Conservation (phyloP, 2,797 vertebrate genomes). For the Acestrorhynchus altus region DNA sequence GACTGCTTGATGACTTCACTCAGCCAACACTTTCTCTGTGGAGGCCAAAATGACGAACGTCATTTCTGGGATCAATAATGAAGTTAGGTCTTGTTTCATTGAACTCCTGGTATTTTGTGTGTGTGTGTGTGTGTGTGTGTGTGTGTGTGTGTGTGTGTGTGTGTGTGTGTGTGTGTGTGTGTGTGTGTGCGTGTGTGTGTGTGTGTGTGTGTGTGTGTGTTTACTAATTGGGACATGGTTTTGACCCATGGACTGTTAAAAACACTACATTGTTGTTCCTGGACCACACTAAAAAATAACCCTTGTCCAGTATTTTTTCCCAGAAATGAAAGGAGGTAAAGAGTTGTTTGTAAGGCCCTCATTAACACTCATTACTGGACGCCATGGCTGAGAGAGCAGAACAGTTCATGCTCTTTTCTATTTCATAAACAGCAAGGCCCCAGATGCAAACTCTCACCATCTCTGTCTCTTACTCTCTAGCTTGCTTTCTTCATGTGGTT, state of each 20-base stretch:
- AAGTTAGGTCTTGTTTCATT: background rate
- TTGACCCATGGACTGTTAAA: background rate
- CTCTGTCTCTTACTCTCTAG: background rate
- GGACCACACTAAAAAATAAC: background rate
- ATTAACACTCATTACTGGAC: background rate
- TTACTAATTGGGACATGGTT: background rate
- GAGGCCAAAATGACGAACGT: background rate
- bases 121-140: conserved; percentile 19
- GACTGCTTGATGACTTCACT: background rate
- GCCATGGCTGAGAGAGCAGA: background rate
- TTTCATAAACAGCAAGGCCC: background rate
- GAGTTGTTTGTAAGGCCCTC: background rate
- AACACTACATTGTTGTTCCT: background rate
- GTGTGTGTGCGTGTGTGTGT: background rate
- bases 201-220: conserved; percentile 18
- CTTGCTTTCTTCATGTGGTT: background rate
- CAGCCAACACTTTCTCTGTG: background rate
- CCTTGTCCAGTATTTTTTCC: background rate
- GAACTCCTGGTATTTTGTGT: background rate
- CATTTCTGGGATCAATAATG: background rate
- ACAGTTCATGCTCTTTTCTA: background rate
- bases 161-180: background rate
- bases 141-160: background rate
- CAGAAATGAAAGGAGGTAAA: background rate
- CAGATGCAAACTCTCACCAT: background rate